phyloP scores from a whole-genome alignment of 2,113 vertebrate genomes.

The Scomber japonicus region DNA sequence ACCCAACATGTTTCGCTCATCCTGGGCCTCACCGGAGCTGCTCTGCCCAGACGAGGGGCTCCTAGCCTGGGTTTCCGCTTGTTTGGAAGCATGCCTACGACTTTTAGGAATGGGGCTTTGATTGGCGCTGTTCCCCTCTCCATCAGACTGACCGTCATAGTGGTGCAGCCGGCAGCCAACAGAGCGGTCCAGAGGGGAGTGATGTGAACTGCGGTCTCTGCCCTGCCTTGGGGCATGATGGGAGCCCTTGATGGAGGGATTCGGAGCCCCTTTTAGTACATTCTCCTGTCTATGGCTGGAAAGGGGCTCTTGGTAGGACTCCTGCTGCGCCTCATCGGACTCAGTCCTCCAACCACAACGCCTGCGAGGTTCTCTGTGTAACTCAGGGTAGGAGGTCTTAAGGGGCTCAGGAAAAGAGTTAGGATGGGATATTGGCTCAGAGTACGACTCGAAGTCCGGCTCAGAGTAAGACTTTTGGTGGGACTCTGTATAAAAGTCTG shows the following conservation, averaged over 20 bases:
- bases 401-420: slow-evolving; percentile 73
- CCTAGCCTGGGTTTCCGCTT: slow-evolving; percentile 86
- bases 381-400: slow-evolving; percentile 66
- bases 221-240: slow-evolving; percentile 27
- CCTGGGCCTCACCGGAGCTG: slow-evolving; percentile 33
- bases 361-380: slow-evolving; percentile 55
- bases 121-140: slow-evolving; percentile 89
- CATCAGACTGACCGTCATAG: slow-evolving; percentile 94
- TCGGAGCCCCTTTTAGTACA: slow-evolving; percentile 44
- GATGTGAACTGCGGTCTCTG: slow-evolving; percentile 41
- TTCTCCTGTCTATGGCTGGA: slow-evolving; percentile 57
- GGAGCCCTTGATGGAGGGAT: slow-evolving; percentile 38
- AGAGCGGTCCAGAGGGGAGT: slow-evolving; percentile 58
- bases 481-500: slow-evolving; percentile 73
- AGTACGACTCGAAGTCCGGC: slow-evolving; percentile 52
- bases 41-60: slow-evolving; percentile 35
- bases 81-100: slow-evolving; percentile 76
- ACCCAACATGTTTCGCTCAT: slow-evolving; percentile 24
- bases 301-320: slow-evolving; percentile 47
- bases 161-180: slow-evolving; percentile 86
- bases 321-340: slow-evolving; percentile 39
- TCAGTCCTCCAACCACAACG: slow-evolving; percentile 37
- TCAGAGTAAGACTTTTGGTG: slow-evolving; percentile 70
- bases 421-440: slow-evolving; percentile 66
- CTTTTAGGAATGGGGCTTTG: slow-evolving; percentile 89